Base-by-base conservation (phyloP, 2,888 invertebrate genomes). In the Camptogramma bilineatum region DNA sequence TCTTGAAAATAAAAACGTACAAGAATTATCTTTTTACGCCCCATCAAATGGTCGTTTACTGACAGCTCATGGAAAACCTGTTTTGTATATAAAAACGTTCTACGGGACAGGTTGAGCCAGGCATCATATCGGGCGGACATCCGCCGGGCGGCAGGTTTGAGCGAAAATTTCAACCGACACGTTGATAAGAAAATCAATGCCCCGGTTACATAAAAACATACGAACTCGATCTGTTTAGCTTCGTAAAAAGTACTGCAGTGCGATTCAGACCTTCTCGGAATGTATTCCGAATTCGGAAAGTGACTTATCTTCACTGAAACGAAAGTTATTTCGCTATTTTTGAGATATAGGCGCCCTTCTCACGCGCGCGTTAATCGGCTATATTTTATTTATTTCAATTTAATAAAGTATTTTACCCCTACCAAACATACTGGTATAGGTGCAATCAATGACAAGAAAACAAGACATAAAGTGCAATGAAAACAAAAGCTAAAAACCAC, bases 161-260 rank as follows among this genome's bases (percentile, higher is more conserved):
- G 67, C 76, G 71, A 78, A 80, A 81, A 76, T 75, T 76, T 73
- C 73, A 64, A 73, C 74, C 70, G 64, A 69, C 62, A 70, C 52
- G 54, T 52, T 75, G 81, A 80, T 81, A 81, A 80, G 78, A 77
- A 71, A 72, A 71, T 75, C 76, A 77, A 80, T 76, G 74, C 72
- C 69, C 58, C 31, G 18, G 61, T 65, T 65, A 66, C 66, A 62
- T 65, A 62, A 54, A 66, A 62, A 65, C 53, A 62, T 62, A 51
- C 34, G 53, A 46, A 60, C 50, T 17, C 50, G 18, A n/a, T 19
- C 44, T 54, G 16, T 46, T 46, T 51, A 46, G 16, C 48, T 39
- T 39, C 2, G 34, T 34, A 34, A 13, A 3, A 39, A 39, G 0
- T 39, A 39, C 34, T 39, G 4, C 7, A 8, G 8, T 28, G n/a